Percentiles rank a stretch among this genome's conserved stretches.
Conservation (phyloP, 2,797 vertebrate species). For the Pangasius sanitwongsei region DNA sequence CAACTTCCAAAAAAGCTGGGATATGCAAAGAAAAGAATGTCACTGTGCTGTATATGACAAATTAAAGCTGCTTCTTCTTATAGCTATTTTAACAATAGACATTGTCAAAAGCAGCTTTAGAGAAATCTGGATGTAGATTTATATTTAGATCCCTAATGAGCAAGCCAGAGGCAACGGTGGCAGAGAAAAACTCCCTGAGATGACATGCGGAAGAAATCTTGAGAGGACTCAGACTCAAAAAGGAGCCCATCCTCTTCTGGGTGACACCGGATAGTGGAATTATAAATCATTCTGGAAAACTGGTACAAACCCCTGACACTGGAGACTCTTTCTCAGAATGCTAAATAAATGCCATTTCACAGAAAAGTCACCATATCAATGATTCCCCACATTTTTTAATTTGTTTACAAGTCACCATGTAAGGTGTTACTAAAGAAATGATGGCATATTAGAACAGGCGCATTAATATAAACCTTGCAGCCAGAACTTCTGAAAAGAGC, state of each 20-base stretch:
- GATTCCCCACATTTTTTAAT: neutral
- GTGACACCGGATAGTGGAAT: neutral
- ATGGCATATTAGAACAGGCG: neutral
- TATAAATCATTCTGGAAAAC: neutral
- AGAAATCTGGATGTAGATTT: neutral
- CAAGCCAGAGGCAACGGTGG: neutral
- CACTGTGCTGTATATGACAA: too few species aligned
- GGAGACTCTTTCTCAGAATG: neutral
- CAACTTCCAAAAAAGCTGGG: too few species aligned
- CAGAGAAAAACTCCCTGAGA: neutral
- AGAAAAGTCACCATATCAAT: neutral
- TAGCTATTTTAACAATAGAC: neutral
- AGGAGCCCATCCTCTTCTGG: neutral
- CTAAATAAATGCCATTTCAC: neutral
- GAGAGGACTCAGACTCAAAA: neutral
- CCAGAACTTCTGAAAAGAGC: neutral
- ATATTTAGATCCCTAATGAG: conserved; percentile 17
- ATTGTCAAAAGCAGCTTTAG: neutral
- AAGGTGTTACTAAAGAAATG: neutral
- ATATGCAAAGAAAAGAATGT: too few species aligned
- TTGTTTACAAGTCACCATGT: neutral
- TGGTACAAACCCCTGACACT: neutral
- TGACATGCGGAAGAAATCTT: neutral
- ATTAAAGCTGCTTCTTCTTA: neutral
- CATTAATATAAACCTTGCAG: neutral